Evolutionary conservation across 2,113 vertebrate genomes (phyloP).

Genomic region (Leucopsar rothschildi): DNA sequence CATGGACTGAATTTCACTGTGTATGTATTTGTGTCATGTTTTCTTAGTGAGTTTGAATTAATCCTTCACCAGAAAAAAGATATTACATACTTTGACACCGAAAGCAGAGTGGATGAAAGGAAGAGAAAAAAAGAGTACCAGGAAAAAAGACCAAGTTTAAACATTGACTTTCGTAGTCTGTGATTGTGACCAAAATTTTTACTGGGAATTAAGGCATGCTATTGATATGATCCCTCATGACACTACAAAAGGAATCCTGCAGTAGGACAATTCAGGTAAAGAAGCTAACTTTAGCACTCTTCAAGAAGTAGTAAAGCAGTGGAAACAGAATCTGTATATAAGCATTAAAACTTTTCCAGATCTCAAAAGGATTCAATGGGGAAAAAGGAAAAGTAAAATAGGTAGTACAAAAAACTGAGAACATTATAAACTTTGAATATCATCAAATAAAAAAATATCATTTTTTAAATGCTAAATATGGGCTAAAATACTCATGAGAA

Average conservation of each 20-base stretch:
- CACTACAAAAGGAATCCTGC: neutral
- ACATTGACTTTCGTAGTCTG: neutral
- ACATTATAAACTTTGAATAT: neutral
- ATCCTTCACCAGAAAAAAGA: neutral
- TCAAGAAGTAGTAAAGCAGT: neutral
- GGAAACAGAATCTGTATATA: neutral
- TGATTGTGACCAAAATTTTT: neutral
- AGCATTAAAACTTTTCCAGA: neutral
- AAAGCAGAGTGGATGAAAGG: conserved; percentile 42
- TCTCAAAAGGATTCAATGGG: neutral
- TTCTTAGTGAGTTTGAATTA: conserved; percentile 7
- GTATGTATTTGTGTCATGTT: neutral
- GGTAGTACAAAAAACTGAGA: neutral
- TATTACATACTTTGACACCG: conserved; percentile 1
- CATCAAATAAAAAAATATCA: neutral
- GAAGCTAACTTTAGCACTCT: neutral
- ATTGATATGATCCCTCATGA: neutral
- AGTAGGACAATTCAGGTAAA: neutral
- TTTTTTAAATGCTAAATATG: neutral
- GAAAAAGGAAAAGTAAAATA: neutral
- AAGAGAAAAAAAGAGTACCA: neutral
- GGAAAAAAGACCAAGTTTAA: conserved; percentile 38
- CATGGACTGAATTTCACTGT: neutral
- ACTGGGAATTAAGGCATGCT: conserved; percentile 26
- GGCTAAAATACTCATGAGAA: neutral